Base-by-base conservation (phyloP, 2,797 vertebrate species). In the Gephyroberyx darwinii region DNA sequence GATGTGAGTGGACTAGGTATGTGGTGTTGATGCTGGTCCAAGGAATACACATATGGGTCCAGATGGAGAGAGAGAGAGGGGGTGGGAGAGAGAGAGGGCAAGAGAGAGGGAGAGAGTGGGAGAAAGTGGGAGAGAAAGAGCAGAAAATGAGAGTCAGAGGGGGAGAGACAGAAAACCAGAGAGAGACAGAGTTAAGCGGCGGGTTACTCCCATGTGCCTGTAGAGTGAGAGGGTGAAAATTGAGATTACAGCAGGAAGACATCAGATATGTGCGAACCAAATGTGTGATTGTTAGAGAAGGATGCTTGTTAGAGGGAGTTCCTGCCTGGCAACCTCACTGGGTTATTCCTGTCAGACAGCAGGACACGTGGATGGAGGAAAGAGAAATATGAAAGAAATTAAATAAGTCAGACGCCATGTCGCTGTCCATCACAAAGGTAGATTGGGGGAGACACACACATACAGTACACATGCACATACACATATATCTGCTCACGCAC, bases 241-340 rank as follows among this genome's bases (percentile, higher is more conserved):
- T 57, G 48, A 69, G 47, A 74, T 66, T 51, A 17, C 26, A 60
- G 51, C 19, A 43, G 31, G 26, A 9, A 71, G 61, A 55, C 57
- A 37, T 63, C 60, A 72, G 48, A 55, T 72, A 58, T 69, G 31
- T n/a, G 56, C 4, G 0, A 45, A 59, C 12, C 56, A 10, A 14
- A 30, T 45, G 41, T 72, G 43, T 13, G 59, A 7, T 22, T 48
- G 37, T 65, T 39, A 17, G 37, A 77, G 22, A 55, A 6, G 30
- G 51, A 48, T 56, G n/a, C 41, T 14, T 65, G n/a, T 26, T 19
- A 65, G 54, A 67, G 30, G 41, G 47, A 20, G 31, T 2, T 5
- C 60, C 62, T 73, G 65, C 65, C 56, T 68, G 59, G 37, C 52
- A 66, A 69, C 63, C 43, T 78, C 59, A 59, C 33, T n/a, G n/a